Evolutionary conservation across 2,113 vertebrate genomes (phyloP), one percentile per base, ranked within the genome.

Genomic region (Galemys pyrenaicus): DNA sequence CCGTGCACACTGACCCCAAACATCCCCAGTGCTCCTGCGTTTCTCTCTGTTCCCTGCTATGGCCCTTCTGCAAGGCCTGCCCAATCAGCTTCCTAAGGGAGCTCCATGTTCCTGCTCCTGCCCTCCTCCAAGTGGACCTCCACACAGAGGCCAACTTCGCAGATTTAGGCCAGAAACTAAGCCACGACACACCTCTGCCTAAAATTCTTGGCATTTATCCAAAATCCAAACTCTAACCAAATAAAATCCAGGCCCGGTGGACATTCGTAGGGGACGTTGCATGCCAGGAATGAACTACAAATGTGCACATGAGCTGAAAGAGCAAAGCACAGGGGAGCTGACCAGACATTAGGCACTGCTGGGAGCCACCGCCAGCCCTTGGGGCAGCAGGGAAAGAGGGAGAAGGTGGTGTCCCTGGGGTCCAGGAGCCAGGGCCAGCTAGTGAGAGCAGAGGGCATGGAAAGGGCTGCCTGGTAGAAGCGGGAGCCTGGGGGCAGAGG

Each of bases 21-120:
- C 0, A 30, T 3, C 35, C 32, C 28, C 19, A 8, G n/a, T 24
- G 32, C 11, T 10, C 6, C n/a, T 41, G 15, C 35, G 2, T 62
- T 86, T 64, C 32, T 44, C 15, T 67, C 58, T 5, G 4, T 3
- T 10, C 20, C 35, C 26, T 65, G 6, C 20, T n/a, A 4, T 32
- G 19, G 10, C 46, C 19, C 20, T 6, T 22, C 6, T 2, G 1
- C 4, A 20, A 49, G 5, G 35, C 9, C 44, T 26, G 2, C 11
- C 0, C 0, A 16, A 0, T 67, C 35, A 67, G 22, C 41, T 26
- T 73, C 56, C n/a, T 28, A 10, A 32, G 2, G 20, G 68, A 28
- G 15, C n/a, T 7, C 51, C 6, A 0, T 11, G 16, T 49, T 24
- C 44, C 39, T 24, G 1, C 32, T 62, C 30, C 51, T 12, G 15